Percentiles rank a stretch among this genome's conserved stretches.
phyloP scores from a whole-genome alignment of 2,888 invertebrate species.

The Eupithecia pulchellata region DNA sequence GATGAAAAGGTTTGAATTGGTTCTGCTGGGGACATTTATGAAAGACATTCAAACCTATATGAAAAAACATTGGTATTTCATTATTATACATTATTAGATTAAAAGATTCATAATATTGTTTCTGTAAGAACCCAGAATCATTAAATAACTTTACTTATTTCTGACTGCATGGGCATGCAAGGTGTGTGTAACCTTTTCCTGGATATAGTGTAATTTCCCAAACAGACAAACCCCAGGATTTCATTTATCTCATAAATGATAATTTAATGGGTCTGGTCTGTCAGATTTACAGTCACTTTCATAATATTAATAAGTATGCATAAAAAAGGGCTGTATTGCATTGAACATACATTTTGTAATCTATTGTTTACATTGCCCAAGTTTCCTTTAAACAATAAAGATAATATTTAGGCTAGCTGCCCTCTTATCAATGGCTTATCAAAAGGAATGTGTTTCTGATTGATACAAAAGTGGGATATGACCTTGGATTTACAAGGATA shows the following conservation, averaged over 20 bases:
- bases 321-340: background rate
- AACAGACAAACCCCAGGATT: too few species aligned
- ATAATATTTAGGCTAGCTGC: slow-evolving; percentile 23
- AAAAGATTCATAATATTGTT: background rate
- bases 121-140: background rate
- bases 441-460: slow-evolving; percentile 50
- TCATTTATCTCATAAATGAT: too few species aligned
- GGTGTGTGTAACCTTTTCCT: background rate
- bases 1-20: background rate
- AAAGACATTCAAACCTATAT: too few species aligned
- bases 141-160: background rate
- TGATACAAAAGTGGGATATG: slow-evolving; percentile 48
- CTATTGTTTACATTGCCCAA: slow-evolving; percentile 25
- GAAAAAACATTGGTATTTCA: too few species aligned
- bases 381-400: slow-evolving; percentile 10
- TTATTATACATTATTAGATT: too few species aligned
- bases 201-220: background rate
- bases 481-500: slow-evolving; percentile 52
- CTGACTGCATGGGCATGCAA: background rate
- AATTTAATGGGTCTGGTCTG: too few species aligned
- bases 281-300: too few species aligned
- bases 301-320: too few species aligned
- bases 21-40: background rate
- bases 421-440: slow-evolving; percentile 36
- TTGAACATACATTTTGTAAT: background rate